Evolutionary conservation across 30 jellyfish, hydroid and myxozoan species (phyloP), one percentile per base, ranked within the genome.

Genomic region (Euphysa ruthae): DNA sequence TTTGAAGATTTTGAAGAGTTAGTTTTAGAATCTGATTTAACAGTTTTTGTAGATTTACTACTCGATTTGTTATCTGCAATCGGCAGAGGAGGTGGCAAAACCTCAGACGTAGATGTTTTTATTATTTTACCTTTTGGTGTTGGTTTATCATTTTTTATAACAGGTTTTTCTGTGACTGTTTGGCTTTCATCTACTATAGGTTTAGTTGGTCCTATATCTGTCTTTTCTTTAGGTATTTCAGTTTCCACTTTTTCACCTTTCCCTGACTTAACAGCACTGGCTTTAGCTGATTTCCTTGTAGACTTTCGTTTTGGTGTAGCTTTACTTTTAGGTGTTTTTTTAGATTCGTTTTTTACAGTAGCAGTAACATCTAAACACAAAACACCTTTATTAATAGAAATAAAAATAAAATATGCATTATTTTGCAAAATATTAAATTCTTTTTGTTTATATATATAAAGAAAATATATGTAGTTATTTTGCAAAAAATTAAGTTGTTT

Each of bases 71-170:
- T 46, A 46, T 46, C 60, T 2, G 60, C 6, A 46, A n/a, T 46
- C 4, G 60, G 60, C 2, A 46, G 60, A n/a, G 10, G 3, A 5
- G 16, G 16, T 2, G 46, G 70, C 52, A n/a, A n/a, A 46, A 46
- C 10, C 10, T 46, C 60, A 1, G 81, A 27, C 49, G 80, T 24
- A n/a, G 30, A 30, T 42, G 74, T 50, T 68, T 68, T 50, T 2
- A 50, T 43, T 20, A 50, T 21, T 27, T 68, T 29, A 3, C 52
- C 19, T 15, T 43, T 33, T 20, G 76, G 61, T n/a, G n/a, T n/a
- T 8, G 52, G n/a, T 10, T 46, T 46, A n/a, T 46, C 60, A 46
- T 29, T 46, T 46, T 46, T 46, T 46, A 46, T n/a, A 46, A 10
- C 8, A 2, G 60, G 23, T 8, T 46, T 46, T 46, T 46, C 60